Evolutionary conservation across 2,888 invertebrate genomes (phyloP), one percentile per base, ranked within the genome.

Genomic region (Troides aeacus): DNA sequence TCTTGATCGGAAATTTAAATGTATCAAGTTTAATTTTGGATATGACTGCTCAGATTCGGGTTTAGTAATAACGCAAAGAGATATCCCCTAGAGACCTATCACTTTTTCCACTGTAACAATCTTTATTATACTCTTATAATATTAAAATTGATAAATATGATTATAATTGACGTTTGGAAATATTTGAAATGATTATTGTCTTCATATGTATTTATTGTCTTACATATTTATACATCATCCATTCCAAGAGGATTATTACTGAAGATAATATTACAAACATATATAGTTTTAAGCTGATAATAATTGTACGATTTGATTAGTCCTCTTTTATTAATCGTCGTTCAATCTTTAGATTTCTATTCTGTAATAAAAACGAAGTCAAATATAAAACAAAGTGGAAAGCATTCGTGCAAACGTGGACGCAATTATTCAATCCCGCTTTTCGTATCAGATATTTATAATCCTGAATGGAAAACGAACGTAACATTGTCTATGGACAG

Each of bases 321-420:
- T 18, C 2, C 18, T 18, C 3, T 50, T 5, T 18, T 50, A 17
- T 50, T 17, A 18, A 53, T n/a, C 18, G 18, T 53, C 53, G n/a
- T n/a, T 53, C 7, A 5, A 53, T 12, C n/a, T 53, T n/a, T 53
- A 12, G n/a, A 30, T n/a, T 53, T 53, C n/a, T n/a, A 53, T 53
- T n/a, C n/a, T n/a, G n/a, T 53, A 50, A 53, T n/a, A 53, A 6
- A n/a, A 53, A 53, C n/a, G 18, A 12, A 6, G n/a, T n/a, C n/a
- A 53, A 53, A 53, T 53, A 53, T 53, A n/a, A 53, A 53, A 53
- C 53, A 53, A 17, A 18, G 8, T 30, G n/a, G n/a, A 63, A 30
- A 53, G 53, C 53, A 53, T 30, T 63, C 30, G 50, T 30, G 53
- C 50, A 53, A 63, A 50, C n/a, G 6, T 53, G n/a, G 53, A 53